Evolutionary conservation across 2,888 invertebrate genomes (phyloP), one percentile per base, ranked within the genome.

Genomic region (Nematopogon swammerdamellus): DNA sequence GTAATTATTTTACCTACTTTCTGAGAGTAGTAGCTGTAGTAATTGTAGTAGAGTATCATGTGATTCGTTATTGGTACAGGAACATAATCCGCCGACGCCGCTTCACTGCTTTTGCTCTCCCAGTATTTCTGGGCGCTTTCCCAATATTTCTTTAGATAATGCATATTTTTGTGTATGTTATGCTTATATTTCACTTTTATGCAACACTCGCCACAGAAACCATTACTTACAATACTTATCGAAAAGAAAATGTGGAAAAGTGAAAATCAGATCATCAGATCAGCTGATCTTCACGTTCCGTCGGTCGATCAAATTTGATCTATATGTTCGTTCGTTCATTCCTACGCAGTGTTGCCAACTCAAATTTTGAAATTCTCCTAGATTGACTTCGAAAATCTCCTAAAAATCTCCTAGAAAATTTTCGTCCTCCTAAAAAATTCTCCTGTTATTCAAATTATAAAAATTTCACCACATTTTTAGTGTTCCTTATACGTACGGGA

Each of bases 1-100:
- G n/a, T n/a, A 25, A 25, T 29, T 30, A 29, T 45, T 45, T 36
- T 19, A 55, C 66, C 67, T 80, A 89, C 89, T 85, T 88, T 88
- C 79, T 88, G 88, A 30, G 88, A 87, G 63, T 88, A 87, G 66
- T 85, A 88, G 57, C 87, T 88, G 65, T 87, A 87, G 54, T 85
- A 84, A 68, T 87, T 86, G 60, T 85, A 85, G 62, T 87, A 89
- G 3, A 89, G 69, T 55, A 82, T 69, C 52, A 85, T 68, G 53
- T 83, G 80, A 58, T 61, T 65, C 54, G 60, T 59, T 59, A 61
- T 63, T 47, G 50, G 52, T 54, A 50, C 62, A 36, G 11, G 8
- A 36, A 8, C 25, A 25, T 14, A 4, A 14, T 36, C n/a, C 14
- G 36, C n/a, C 8, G 8, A 14, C 3, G 36, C n/a, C 36, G 36